phyloP scores from a whole-genome alignment of 2,888 invertebrate species.

The Spisula subtruncata region DNA sequence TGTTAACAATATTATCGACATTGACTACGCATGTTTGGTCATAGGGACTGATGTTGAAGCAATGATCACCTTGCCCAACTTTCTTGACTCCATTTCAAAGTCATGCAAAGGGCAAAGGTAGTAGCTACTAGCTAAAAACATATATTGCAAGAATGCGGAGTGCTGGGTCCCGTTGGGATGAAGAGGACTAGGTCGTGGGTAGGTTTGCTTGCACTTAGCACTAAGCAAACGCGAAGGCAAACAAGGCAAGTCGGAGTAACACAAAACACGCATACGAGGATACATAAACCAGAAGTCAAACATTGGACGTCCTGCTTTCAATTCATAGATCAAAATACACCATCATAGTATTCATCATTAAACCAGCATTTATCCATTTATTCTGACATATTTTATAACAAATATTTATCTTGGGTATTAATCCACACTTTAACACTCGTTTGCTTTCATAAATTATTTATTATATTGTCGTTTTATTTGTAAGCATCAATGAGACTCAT shows the following conservation, averaged over 20 bases:
- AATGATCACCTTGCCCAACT: too few species aligned
- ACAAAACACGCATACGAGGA: background rate
- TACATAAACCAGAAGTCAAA: background rate
- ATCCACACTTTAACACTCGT: background rate
- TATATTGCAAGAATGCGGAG: too few species aligned
- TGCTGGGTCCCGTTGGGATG: too few species aligned
- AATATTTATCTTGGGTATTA: background rate
- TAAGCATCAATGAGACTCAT: slow-evolving; percentile 34
- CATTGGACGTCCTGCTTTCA: background rate
- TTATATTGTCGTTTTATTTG: slow-evolving; percentile 7
- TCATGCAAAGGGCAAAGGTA: too few species aligned
- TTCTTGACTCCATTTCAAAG: too few species aligned
- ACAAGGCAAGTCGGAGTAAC: background rate
- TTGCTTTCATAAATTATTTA: slow-evolving; percentile 41
- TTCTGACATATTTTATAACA: background rate
- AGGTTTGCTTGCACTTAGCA: too few species aligned
- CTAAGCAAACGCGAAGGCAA: background rate
- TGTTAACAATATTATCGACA: too few species aligned
- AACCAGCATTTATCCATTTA: slow-evolving; percentile 1
- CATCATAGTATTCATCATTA: background rate
- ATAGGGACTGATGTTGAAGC: too few species aligned
- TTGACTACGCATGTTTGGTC: too few species aligned
- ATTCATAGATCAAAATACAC: background rate
- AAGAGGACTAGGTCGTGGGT: too few species aligned
- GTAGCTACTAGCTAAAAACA: too few species aligned